A percentile compares a stretch with the other conserved stretches of the same genome.
Conservation (phyloP, 2,797 vertebrate species). For the Anabacerthia variegaticeps region DNA sequence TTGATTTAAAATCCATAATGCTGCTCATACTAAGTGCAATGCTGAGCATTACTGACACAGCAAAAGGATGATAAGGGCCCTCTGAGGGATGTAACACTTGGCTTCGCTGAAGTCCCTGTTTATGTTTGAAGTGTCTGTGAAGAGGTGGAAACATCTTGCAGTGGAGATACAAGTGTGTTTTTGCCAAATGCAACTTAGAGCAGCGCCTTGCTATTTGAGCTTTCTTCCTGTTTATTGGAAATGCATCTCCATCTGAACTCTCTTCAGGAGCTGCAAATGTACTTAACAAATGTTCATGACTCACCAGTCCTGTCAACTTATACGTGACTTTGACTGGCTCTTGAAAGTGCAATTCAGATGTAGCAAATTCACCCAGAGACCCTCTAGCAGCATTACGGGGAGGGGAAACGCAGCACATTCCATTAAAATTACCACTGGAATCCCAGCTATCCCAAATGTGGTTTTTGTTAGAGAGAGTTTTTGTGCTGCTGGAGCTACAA, state of each 20-base stretch:
- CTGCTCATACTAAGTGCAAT: conserved; percentile 1
- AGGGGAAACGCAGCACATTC: not conserved
- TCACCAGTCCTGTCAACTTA: not conserved
- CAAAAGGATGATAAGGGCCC: not conserved
- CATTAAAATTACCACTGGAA: conserved; percentile 14
- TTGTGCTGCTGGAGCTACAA: not conserved
- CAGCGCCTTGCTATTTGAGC: not conserved
- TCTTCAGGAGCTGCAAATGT: not conserved
- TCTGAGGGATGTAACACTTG: conserved; percentile 48
- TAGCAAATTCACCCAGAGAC: not conserved
- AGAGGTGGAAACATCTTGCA: not conserved
- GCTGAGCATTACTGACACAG: conserved; percentile 10
- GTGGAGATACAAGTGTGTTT: not conserved
- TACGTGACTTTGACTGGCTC: rapidly evolving
- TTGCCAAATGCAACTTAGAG: not conserved
- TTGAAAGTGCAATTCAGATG: not conserved
- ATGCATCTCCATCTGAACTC: not conserved
- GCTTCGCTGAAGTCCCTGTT: not conserved
- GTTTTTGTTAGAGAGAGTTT: not conserved
- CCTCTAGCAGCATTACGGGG: not conserved
- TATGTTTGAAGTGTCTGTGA: not conserved
- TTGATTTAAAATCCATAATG: conserved; percentile 68
- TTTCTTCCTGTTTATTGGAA: conserved; percentile 38
- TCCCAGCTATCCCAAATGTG: conserved; percentile 16
- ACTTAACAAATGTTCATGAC: not conserved